These are phyloP conservation scores for Agapornis canus DNA, from an alignment of 2,797 vertebrate genomes.

Conservation along the genomic window DNA sequence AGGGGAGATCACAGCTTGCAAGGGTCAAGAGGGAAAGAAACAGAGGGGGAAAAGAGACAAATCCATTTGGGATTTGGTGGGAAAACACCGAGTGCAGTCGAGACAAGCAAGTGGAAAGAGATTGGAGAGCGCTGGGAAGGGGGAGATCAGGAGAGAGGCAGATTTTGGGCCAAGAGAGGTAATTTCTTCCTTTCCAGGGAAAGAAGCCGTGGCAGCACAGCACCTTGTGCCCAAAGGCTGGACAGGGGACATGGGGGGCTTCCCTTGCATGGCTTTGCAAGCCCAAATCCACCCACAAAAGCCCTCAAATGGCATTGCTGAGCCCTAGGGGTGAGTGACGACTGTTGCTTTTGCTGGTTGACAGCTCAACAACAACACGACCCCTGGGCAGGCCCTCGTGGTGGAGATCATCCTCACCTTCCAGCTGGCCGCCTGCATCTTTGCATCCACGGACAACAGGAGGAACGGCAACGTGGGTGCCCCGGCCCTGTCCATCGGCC, in stretches of 20 bases:
- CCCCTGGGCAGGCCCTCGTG: constrained; percentile 70
- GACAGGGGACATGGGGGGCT: neutral
- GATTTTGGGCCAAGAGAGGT: neutral
- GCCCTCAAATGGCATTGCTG: neutral
- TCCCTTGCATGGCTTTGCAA: rapidly evolving
- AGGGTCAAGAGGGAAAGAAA: neutral
- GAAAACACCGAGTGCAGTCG: rapidly evolving
- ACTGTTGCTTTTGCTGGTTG: neutral
- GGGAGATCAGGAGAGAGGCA: rapidly evolving
- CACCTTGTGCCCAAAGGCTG: neutral
- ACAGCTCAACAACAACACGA: constrained; percentile 76
- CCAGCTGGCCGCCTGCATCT: constrained; percentile 79
- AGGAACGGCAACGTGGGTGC: constrained; percentile 72
- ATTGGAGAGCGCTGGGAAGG: neutral
- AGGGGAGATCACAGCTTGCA: neutral
- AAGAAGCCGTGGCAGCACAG: neutral
- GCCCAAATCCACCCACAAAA: neutral
- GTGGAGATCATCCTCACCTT: constrained; percentile 83
- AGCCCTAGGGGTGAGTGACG: neutral
- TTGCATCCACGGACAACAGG: constrained; percentile 76
- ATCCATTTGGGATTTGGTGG: neutral
- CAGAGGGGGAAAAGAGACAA: neutral
- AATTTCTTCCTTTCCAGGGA: neutral
- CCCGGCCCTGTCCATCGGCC: constrained; percentile 77
- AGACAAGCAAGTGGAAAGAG: neutral